A percentile compares a stretch with the other conserved stretches of the same genome.
Conservation (phyloP, 2,113 vertebrate species). For the Scytalopus superciliaris region DNA sequence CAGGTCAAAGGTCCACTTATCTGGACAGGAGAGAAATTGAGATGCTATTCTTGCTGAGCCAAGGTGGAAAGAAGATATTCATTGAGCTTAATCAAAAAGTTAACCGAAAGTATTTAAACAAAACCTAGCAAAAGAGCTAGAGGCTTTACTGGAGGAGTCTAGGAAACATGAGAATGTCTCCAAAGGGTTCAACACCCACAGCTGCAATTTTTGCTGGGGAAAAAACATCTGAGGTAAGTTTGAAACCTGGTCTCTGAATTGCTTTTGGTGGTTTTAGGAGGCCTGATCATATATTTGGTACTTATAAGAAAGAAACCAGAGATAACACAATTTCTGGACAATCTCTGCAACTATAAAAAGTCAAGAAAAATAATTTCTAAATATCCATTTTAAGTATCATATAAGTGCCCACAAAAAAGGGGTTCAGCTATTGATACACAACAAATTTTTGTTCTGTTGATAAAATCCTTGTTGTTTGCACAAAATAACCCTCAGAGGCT, state of each 20-base stretch:
- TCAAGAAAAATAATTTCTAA: not conserved
- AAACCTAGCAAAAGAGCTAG: not conserved
- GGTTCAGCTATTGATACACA: not conserved
- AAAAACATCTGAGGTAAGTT: not conserved
- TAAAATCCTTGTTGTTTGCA: not conserved
- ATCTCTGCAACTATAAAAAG: not conserved
- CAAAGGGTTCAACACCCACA: not conserved
- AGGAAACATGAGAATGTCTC: not conserved
- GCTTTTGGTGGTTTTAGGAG: not conserved
- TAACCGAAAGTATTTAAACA: not conserved
- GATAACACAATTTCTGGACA: not conserved
- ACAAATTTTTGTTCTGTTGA: not conserved
- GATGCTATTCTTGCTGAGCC: conserved; percentile 7
- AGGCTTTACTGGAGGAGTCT: not conserved
- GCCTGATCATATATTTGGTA: not conserved
- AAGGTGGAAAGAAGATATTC: conserved; percentile 16
- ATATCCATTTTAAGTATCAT: not conserved
- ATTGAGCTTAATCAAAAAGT: conserved; percentile 11
- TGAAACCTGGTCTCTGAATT: not conserved
- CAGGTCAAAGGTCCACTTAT: not conserved
- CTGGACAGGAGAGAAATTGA: not conserved
- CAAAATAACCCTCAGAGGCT: not conserved
- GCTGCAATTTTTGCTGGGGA: not conserved
- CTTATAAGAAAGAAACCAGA: not conserved
- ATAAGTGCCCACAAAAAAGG: not conserved